Conservation (phyloP, 2,888 invertebrate genomes). For the Cataglyphis cursor region DNA sequence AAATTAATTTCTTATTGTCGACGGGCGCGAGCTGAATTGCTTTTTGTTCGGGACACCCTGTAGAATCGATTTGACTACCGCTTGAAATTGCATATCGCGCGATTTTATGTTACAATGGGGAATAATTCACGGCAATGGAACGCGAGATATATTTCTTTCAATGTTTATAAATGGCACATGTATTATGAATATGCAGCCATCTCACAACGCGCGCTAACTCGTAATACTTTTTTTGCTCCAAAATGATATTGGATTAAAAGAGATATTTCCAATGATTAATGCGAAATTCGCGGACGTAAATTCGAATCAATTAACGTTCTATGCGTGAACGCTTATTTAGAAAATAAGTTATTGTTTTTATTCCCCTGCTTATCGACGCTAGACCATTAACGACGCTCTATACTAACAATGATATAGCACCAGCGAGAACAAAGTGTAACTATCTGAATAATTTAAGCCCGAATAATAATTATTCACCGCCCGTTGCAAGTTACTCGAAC, state of each 20-base stretch:
- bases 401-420: not conserved
- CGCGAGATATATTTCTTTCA: not conserved
- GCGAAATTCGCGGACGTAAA: not conserved
- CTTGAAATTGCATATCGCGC: not conserved
- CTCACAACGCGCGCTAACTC: not conserved
- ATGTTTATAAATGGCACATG: not conserved
- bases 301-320: not conserved
- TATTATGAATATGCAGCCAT: not conserved
- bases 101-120: not conserved
- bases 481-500: not conserved
- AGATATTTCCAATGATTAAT: not conserved
- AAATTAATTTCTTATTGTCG: conserved; percentile 1
- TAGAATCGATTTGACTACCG: not conserved
- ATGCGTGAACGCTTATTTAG: not conserved
- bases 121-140: not conserved
- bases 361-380: not conserved
- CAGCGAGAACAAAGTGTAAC: conserved; percentile 5
- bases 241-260: not conserved
- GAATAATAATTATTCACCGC: conserved; percentile 3
- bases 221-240: not conserved
- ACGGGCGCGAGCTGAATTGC: not conserved
- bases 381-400: conserved; percentile 2
- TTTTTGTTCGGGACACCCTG: not conserved
- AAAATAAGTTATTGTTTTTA: not conserved
- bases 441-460: conserved; percentile 29